Evolutionary conservation across 1,140 invertebrate genomes (phyloP).

Genomic region (Anastatus disparis): DNA sequence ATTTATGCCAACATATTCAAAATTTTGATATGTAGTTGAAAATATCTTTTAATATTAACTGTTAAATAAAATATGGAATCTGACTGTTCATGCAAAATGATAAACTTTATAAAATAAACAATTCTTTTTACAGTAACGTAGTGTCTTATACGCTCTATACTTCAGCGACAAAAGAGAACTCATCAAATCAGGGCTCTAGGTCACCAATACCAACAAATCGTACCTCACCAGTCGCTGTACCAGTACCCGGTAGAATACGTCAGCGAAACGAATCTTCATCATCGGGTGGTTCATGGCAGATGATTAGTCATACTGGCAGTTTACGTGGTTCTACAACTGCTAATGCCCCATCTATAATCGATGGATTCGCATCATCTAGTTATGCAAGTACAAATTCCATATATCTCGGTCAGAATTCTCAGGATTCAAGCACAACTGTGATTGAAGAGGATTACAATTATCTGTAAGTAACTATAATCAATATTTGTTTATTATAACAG

Average conservation of each 20-base stretch:
- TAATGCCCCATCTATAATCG: slow-evolving; percentile 59
- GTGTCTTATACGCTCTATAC: slow-evolving; percentile 54
- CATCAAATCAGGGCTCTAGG: slow-evolving; percentile 51
- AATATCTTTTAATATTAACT: too few species aligned
- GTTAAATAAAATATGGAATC: too few species aligned
- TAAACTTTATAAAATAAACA: slow-evolving; percentile 3
- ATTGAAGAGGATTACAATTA: slow-evolving; percentile 60
- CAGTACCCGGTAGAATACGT: slow-evolving; percentile 62
- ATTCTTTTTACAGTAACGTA: slow-evolving; percentile 48
- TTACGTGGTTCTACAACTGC: slow-evolving; percentile 69
- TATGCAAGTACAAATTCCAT: slow-evolving; percentile 6
- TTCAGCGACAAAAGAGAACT: slow-evolving; percentile 55
- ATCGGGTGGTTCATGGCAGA: slow-evolving; percentile 74
- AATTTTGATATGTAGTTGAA: too few species aligned
- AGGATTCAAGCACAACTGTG: slow-evolving; percentile 63
- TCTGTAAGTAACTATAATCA: slow-evolving; percentile 53
- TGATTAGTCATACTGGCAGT: slow-evolving; percentile 76
- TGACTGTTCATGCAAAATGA: too few species aligned
- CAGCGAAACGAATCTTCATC: slow-evolving; percentile 72
- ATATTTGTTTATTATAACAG: too few species aligned
- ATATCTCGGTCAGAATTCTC: slow-evolving; percentile 54
- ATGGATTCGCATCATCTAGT: slow-evolving; percentile 50
- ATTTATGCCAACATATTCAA: too few species aligned
- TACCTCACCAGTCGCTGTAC: slow-evolving; percentile 73
- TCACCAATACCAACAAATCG: slow-evolving; percentile 61